Conservation (phyloP, 2,113 vertebrate genomes). For the Piprites chloris region DNA sequence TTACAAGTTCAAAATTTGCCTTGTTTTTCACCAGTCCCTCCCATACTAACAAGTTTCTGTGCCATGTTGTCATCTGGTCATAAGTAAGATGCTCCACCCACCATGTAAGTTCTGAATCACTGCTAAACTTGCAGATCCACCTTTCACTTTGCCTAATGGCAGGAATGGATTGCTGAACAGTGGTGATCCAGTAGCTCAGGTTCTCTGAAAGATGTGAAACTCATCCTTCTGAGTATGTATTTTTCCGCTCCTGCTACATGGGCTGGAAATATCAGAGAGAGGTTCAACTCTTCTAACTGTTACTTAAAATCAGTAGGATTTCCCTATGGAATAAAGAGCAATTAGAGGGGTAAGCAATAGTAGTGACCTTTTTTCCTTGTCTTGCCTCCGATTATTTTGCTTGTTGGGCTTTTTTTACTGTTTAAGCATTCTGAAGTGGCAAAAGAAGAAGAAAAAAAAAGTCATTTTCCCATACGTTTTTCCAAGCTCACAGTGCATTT, state of each 20-base stretch:
- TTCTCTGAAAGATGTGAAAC: not conserved
- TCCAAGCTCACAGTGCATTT: not conserved
- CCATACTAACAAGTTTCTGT: not conserved
- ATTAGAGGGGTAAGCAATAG: not conserved
- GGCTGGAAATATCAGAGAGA: not conserved
- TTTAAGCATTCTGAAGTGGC: not conserved
- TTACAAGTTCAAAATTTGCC: not conserved
- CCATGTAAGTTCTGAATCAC: not conserved
- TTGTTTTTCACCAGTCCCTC: slow-evolving; percentile 27
- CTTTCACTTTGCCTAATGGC: not conserved
- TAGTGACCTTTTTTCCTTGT: not conserved
- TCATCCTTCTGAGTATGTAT: not conserved
- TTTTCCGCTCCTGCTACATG: not conserved
- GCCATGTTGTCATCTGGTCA: not conserved
- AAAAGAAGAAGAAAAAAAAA: not conserved
- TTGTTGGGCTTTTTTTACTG: not conserved
- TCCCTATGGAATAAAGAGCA: not conserved
- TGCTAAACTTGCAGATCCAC: not conserved
- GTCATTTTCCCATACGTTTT: not conserved
- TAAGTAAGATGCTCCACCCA: slow-evolving; percentile 13
- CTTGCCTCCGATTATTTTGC: not conserved
- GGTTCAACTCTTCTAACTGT: not conserved
- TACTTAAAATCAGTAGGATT: slow-evolving; percentile 14
- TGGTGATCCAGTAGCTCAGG: not conserved
- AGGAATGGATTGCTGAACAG: not conserved